Evolutionary conservation across 2,888 invertebrate species (phyloP), one percentile per base, ranked within the genome.

Genomic region (Mesorhabditis sp.): DNA sequence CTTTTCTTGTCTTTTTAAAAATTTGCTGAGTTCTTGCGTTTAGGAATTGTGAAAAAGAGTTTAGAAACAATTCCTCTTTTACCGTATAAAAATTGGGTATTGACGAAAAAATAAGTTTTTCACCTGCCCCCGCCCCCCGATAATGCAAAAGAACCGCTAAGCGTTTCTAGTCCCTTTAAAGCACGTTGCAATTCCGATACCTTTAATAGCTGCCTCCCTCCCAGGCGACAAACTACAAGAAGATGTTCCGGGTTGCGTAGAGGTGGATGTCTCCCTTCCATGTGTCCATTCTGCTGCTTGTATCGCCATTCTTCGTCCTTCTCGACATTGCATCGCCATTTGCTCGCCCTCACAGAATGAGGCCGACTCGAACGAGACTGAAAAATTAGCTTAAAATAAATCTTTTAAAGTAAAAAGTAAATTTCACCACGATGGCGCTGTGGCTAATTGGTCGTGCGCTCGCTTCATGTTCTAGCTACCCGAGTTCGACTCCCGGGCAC

Each of bases 361-460:
- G 89, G 93, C 92, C 87, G 93, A 94, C 76, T 93, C 90, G 88
- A 95, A 95, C 87, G 94, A 93, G 87, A 93, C 95, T 95, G 90
- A 83, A 89, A 89, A 85, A 13, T 50, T 13, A 50, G 58, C 10
- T n/a, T 13, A 50, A 50, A 13, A 13, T 50, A 50, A 50, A n/a
- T 50, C 28, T 2, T 28, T 28, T 28, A 28, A 2, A 1, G 1
- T 28, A 28, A 28, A 28, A 28, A 28, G n/a, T n/a, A n/a, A n/a
- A n/a, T n/a, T n/a, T n/a, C n/a, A n/a, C n/a, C n/a, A n/a, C n/a
- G n/a, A n/a, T n/a, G n/a, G n/a, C n/a, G n/a, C n/a, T n/a, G n/a
- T n/a, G n/a, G n/a, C 28, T 28, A 28, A 28, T 28, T 28, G 28
- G 28, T 28, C 1, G 28, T 28, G 28, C 28, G 28, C 2, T 28